Conservation (phyloP, 2,113 vertebrate species). For the Gobius niger region DNA sequence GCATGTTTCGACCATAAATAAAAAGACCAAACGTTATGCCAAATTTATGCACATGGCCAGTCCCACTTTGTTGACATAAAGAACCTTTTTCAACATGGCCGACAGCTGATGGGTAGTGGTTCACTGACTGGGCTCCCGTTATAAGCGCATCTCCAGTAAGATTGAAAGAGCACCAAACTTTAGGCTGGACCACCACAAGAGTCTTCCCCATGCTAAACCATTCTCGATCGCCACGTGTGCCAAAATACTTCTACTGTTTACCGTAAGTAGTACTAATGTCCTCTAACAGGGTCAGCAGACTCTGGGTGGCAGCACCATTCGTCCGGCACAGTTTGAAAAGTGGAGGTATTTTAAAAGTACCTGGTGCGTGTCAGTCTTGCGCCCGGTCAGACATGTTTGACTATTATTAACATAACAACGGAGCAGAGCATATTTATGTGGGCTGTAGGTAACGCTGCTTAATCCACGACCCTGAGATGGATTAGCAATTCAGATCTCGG, state of each 20-base stretch:
- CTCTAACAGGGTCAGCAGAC: conserved; percentile 12
- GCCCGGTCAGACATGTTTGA: neutral
- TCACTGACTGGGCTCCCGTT: conserved; percentile 13
- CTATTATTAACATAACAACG: neutral
- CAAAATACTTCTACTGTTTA: conserved; percentile 18
- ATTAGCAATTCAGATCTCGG: conserved; percentile 11
- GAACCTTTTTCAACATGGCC: conserved; percentile 30
- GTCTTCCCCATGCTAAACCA: conserved; percentile 22
- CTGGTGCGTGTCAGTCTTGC: neutral
- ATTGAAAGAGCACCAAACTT: conserved; percentile 38
- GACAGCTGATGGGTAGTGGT: conserved; percentile 22
- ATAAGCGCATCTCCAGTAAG: neutral
- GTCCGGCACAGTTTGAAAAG: conserved; percentile 12
- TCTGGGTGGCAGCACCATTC: conserved; percentile 22
- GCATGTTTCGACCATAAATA: conserved; percentile 26
- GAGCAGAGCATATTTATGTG: neutral
- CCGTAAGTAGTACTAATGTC: conserved; percentile 1
- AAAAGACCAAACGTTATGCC: conserved; percentile 21
- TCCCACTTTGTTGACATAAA: conserved; percentile 16
- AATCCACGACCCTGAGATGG: neutral
- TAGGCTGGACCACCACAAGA: conserved; percentile 34
- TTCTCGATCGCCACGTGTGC: conserved; percentile 28
- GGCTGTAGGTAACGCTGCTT: neutral
- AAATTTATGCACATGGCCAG: conserved; percentile 13
- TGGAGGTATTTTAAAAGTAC: neutral